Percentiles rank a stretch among this genome's conserved stretches.
These are phyloP conservation scores for Conus betulinus DNA, from an alignment of 1,140 invertebrate genomes.

Conservation along the genomic window DNA sequence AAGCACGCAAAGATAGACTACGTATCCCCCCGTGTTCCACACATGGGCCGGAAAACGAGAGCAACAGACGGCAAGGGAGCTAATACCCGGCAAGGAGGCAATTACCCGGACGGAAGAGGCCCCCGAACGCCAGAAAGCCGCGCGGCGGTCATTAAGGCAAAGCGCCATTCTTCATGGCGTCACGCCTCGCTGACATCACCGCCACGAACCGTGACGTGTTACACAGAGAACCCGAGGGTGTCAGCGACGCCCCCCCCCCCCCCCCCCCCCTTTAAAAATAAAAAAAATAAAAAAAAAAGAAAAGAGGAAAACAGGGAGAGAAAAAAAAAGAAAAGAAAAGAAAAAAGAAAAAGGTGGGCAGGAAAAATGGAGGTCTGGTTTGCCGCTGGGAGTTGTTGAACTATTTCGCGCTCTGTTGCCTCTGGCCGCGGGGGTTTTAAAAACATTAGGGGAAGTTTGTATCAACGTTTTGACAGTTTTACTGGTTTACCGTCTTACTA, in stretches of 20 bases:
- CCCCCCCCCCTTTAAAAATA: too few relatives aligned
- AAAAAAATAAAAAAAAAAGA: too few relatives aligned
- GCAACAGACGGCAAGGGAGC: conserved; percentile 19
- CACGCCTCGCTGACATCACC: conserved; percentile 14
- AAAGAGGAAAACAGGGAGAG: too few relatives aligned
- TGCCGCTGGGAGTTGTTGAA: conserved; percentile 19
- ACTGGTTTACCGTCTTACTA: conserved; percentile 15
- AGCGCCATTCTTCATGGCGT: conserved; percentile 31
- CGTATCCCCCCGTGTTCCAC: neutral
- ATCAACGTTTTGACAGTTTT: conserved; percentile 35
- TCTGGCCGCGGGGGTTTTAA: conserved; percentile 30
- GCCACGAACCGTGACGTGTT: conserved; percentile 28
- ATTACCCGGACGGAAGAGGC: conserved; percentile 6
- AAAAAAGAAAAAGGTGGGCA: too few relatives aligned
- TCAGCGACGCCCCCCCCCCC: neutral
- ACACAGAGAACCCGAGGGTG: neutral
- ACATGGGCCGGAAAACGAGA: conserved; percentile 38
- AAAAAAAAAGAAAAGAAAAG: too few relatives aligned
- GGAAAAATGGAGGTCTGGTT: too few relatives aligned
- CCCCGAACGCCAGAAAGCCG: neutral
- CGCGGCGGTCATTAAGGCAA: conserved; percentile 24
- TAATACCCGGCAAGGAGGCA: conserved; percentile 26
- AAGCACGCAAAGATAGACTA: conserved; percentile 21
- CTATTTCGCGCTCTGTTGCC: conserved; percentile 32
- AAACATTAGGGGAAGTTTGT: conserved; percentile 35